These are phyloP conservation scores for Verasper variegatus DNA, from an alignment of 2,113 vertebrate genomes.

Conservation along the genomic window DNA sequence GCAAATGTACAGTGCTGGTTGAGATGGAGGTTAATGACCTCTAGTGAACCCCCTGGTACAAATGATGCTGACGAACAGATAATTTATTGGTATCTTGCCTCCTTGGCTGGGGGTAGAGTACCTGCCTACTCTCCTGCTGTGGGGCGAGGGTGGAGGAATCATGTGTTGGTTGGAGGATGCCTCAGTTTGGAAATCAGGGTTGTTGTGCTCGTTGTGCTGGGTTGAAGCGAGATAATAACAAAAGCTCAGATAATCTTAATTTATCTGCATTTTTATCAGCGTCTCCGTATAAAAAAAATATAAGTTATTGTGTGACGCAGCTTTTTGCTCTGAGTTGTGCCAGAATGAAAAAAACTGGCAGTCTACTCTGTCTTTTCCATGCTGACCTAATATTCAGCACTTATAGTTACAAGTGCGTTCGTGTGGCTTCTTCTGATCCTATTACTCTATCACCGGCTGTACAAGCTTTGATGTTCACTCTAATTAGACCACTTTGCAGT, in stretches of 20 bases:
- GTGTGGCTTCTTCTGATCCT: slow-evolving; percentile 31
- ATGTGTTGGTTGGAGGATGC: not conserved
- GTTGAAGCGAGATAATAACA: not conserved
- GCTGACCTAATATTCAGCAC: not conserved
- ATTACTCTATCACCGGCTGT: slow-evolving; percentile 19
- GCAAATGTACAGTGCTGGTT: not conserved
- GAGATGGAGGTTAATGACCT: not conserved
- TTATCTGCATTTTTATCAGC: not conserved
- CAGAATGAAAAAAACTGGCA: not conserved
- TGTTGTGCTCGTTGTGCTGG: not conserved
- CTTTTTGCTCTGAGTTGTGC: not conserved
- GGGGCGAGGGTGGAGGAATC: not conserved
- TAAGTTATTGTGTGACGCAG: not conserved
- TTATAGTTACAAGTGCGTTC: slow-evolving; percentile 39
- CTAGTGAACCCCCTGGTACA: not conserved
- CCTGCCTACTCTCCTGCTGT: not conserved
- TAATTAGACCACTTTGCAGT: slow-evolving; percentile 63
- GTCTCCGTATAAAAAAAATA: not conserved
- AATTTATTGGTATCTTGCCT: not conserved
- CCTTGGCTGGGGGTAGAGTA: not conserved
- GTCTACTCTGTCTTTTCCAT: not conserved
- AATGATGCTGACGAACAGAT: slow-evolving; percentile 4
- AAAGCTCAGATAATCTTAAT: not conserved
- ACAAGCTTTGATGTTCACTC: slow-evolving; percentile 48
- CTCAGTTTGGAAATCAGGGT: not conserved